phyloP scores from a whole-genome alignment of 1,140 invertebrate genomes.

The Notospermus geniculatus region DNA sequence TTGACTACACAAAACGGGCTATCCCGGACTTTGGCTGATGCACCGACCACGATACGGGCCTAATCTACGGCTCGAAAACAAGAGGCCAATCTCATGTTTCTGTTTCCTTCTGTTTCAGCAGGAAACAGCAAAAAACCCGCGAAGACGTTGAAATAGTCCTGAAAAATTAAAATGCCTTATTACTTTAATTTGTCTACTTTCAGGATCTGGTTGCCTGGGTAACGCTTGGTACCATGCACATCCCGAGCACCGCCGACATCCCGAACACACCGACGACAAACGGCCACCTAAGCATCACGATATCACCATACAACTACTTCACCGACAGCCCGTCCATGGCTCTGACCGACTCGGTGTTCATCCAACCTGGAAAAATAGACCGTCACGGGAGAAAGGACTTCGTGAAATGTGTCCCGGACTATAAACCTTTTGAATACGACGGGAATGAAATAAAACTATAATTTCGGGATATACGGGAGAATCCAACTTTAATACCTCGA shows the following conservation, averaged over 20 bases:
- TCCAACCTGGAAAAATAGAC: conserved; percentile 3
- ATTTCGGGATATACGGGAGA: no score
- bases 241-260: conserved; percentile 41
- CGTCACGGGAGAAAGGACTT: neutral
- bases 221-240: conserved; percentile 40
- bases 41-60: no score
- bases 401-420: neutral
- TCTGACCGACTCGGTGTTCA: conserved; percentile 1
- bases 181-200: neutral
- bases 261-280: conserved; percentile 37
- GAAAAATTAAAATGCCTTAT: no score
- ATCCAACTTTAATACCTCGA: no score
- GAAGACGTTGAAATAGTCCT: no score
- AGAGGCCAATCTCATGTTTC: no score
- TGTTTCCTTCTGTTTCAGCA: no score
- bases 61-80: no score
- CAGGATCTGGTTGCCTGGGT: conserved; percentile 46
- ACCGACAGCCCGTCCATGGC: conserved; percentile 32
- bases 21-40: no score
- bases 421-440: neutral
- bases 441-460: neutral
- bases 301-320: conserved; percentile 46
- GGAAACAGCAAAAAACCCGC: no score
- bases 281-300: conserved; percentile 29
- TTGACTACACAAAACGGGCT: no score